Evolutionary conservation across 2,797 vertebrate species (phyloP).

Genomic region (Euthynnus affinis): DNA sequence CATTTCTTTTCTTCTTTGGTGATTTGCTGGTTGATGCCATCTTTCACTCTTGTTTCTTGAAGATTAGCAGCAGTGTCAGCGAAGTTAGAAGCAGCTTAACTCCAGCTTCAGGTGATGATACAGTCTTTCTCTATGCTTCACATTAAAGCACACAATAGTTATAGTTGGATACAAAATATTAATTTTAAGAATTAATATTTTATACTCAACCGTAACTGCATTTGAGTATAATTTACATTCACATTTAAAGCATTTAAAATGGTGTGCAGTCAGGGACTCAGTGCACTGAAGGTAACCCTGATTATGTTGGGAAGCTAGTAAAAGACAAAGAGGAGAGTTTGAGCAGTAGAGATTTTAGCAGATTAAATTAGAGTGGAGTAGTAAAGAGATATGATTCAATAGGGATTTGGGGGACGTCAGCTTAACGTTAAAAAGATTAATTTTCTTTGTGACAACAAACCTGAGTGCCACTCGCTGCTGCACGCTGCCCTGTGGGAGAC

Average conservation of each 20-base stretch:
- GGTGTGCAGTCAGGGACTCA: not conserved
- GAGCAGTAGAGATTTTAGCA: not conserved
- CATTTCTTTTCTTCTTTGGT: not conserved
- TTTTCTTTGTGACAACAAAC: slow-evolving; percentile 6
- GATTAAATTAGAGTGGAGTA: not conserved
- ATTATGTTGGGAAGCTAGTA: not conserved
- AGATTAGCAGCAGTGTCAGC: not conserved
- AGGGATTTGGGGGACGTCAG: not conserved
- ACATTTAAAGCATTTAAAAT: not conserved
- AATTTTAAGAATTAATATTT: slow-evolving; percentile 11
- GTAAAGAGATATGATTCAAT: not conserved
- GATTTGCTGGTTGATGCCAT: not conserved
- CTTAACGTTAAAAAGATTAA: slow-evolving; percentile 6
- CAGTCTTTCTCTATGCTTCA: not conserved
- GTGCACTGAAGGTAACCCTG: not conserved
- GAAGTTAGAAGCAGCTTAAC: slow-evolving; percentile 7
- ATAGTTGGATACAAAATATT: not conserved
- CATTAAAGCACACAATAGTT: not conserved
- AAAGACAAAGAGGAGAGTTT: not conserved
- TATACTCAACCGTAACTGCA: not conserved
- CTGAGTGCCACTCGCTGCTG: slow-evolving; percentile 20
- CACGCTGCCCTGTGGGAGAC: slow-evolving; percentile 3
- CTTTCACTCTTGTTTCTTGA: not conserved
- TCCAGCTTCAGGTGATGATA: not conserved
- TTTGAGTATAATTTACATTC: not conserved